Evolutionary conservation across 2,888 invertebrate species (phyloP).

Genomic region (Athalia cordata): DNA sequence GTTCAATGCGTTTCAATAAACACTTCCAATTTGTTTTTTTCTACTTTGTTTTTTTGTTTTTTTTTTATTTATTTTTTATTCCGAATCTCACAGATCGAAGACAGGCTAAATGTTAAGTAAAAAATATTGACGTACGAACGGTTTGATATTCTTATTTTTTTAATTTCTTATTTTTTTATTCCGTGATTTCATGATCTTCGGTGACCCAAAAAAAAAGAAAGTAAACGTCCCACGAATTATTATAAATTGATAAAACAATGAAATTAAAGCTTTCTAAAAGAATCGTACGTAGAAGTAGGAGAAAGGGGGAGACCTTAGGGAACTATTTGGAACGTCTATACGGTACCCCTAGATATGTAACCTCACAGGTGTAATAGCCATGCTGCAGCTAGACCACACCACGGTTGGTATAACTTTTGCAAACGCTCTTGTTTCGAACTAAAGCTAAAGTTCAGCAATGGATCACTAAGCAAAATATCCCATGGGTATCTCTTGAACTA

Average conservation of each 20-base stretch:
- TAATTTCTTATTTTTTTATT: too few species aligned
- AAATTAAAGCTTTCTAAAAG: background rate
- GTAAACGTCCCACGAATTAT: too few species aligned
- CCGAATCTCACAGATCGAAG: too few species aligned
- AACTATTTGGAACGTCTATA: constrained; percentile 8
- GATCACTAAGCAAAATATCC: constrained; percentile 63
- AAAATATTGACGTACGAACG: too few species aligned
- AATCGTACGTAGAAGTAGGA: background rate
- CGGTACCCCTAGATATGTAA: constrained; percentile 8
- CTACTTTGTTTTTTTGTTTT: too few species aligned
- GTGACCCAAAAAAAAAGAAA: too few species aligned
- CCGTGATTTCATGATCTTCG: too few species aligned
- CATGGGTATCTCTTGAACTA: constrained; percentile 60
- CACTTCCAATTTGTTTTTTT: background rate
- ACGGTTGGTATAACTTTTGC: constrained; percentile 57
- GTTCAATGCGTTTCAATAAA: background rate
- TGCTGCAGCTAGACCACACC: constrained; percentile 13
- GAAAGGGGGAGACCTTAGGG: constrained; percentile 2
- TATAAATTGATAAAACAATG: too few species aligned
- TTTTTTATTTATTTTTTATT: too few species aligned
- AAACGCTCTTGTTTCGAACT: constrained; percentile 60
- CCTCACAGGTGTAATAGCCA: constrained; percentile 33
- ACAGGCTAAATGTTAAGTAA: too few species aligned
- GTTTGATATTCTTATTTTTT: too few species aligned
- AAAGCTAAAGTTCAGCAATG: constrained; percentile 63